phyloP scores from a whole-genome alignment of 2,797 vertebrate species.

The Moxostoma hubbsi region DNA sequence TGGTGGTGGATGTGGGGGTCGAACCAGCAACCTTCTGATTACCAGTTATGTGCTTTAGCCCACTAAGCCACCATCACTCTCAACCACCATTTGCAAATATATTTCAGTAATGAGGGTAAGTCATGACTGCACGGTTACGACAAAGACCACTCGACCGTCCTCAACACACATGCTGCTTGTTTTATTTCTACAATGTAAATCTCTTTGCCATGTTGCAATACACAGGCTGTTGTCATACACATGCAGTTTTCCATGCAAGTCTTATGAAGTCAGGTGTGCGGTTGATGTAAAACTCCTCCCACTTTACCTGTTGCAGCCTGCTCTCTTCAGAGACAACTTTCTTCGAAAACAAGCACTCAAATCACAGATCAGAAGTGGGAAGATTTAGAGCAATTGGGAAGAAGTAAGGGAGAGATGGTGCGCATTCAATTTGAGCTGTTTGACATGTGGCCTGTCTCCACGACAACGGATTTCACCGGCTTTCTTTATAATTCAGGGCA shows the following conservation, averaged over 20 bases:
- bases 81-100: background rate
- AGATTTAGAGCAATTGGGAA: background rate
- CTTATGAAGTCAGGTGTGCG: background rate
- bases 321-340: background rate
- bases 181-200: too few relatives aligned
- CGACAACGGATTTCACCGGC: conserved; percentile 48
- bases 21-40: too few relatives aligned
- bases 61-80: too few relatives aligned
- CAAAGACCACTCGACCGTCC: too few relatives aligned
- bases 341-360: background rate
- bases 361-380: background rate
- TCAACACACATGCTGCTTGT: too few relatives aligned
- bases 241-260: too few relatives aligned
- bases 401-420: conserved; percentile 3
- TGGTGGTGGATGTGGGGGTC: too few relatives aligned
- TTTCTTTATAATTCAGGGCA: conserved; percentile 30
- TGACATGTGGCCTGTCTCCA: conserved; percentile 42
- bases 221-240: too few relatives aligned
- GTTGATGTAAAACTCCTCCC: background rate
- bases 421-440: conserved; percentile 1
- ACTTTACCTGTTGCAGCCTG: background rate
- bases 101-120: conserved; percentile 7
- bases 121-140: background rate
- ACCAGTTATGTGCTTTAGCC: too few relatives aligned
- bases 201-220: too few relatives aligned